phyloP scores from a whole-genome alignment of 2,113 vertebrate species.

The Malurus elegans region DNA sequence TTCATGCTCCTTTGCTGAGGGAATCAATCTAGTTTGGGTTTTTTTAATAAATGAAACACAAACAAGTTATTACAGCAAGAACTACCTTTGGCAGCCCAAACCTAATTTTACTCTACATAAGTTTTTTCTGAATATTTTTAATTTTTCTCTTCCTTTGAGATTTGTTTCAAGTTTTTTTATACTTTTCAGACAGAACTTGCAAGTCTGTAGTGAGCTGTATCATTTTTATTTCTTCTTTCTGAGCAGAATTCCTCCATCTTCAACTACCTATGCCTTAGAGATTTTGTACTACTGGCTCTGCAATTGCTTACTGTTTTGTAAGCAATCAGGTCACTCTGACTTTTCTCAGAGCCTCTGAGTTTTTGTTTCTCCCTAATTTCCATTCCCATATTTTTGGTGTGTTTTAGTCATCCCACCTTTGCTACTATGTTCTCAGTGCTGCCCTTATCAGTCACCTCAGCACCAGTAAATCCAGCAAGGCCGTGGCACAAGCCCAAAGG shows the following conservation, averaged over 20 bases:
- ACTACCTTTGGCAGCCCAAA: not conserved
- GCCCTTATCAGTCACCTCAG: not conserved
- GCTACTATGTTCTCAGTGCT: not conserved
- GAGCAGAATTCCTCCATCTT: not conserved
- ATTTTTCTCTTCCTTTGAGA: not conserved
- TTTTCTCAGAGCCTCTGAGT: not conserved
- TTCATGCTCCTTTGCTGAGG: not conserved
- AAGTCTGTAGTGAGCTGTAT: not conserved
- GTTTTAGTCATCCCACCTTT: not conserved
- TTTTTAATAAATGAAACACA: not conserved
- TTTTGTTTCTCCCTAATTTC: not conserved
- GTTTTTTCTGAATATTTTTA: not conserved
- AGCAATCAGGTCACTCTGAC: not conserved
- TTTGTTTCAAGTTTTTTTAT: not conserved
- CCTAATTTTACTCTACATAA: not conserved
- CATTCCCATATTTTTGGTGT: not conserved
- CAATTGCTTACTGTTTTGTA: not conserved
- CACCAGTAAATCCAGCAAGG: not conserved
- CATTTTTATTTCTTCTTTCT: not conserved
- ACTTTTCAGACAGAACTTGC: not conserved
- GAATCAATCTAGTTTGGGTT: not conserved
- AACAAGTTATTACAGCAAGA: not conserved
- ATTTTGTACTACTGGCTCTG: not conserved
- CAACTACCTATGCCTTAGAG: not conserved
- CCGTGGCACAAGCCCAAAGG: not conserved